Evolutionary conservation across 2,113 vertebrate genomes (phyloP).

Genomic region (Numida meleagris): DNA sequence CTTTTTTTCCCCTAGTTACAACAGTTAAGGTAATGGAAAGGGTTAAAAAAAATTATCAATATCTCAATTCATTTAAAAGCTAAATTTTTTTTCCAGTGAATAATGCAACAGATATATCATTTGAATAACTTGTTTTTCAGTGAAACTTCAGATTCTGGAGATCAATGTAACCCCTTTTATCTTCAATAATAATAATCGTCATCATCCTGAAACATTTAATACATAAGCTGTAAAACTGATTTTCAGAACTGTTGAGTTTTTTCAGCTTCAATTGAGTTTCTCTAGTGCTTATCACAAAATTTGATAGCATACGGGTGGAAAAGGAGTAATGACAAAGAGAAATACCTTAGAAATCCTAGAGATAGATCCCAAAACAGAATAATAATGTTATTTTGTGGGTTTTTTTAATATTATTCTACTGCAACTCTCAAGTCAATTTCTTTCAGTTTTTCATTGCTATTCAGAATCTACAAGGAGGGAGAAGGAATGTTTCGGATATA

Average conservation of each 20-base stretch:
- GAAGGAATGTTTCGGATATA: neutral
- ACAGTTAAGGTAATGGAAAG: neutral
- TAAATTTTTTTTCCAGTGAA: neutral
- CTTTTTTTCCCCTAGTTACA: neutral
- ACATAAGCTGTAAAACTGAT: neutral
- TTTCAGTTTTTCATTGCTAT: neutral
- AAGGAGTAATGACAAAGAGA: neutral
- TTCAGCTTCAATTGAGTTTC: neutral
- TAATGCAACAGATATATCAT: neutral
- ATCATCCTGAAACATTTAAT: neutral
- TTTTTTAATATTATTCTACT: neutral
- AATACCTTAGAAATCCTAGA: neutral
- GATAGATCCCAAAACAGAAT: neutral
- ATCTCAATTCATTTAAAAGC: neutral
- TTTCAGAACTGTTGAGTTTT: neutral
- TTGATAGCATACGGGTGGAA: neutral
- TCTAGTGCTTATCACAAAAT: neutral
- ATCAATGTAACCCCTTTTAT: neutral
- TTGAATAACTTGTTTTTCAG: neutral
- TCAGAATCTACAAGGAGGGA: neutral
- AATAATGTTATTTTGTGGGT: accelerated
- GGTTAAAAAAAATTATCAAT: accelerated
- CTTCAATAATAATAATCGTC: neutral
- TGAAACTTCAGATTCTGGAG: neutral
- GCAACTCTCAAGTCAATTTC: neutral